A percentile compares a stretch with the other conserved stretches of the same genome.
Conservation (phyloP, 2,113 vertebrate genomes). For the Engraulis encrasicolus region DNA sequence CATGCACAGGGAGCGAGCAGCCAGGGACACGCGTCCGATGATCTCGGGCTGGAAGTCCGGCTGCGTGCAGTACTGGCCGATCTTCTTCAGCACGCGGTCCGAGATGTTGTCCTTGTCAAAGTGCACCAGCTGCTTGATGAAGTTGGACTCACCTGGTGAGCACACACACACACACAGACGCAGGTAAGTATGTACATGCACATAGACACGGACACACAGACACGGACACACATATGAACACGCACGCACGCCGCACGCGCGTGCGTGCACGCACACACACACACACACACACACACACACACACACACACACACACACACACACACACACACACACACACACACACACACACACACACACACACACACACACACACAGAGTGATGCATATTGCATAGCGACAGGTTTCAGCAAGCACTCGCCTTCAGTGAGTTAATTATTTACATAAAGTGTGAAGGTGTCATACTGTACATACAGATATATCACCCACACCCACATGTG, state of each 20-base stretch:
- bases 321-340: not conserved
- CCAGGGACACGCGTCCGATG: slow-evolving; percentile 85
- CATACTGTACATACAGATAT: no score
- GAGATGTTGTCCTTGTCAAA: slow-evolving; percentile 91
- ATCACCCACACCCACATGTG: no score
- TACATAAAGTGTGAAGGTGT: no score
- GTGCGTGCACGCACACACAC: no score
- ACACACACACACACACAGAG: no score
- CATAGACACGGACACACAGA: not conserved
- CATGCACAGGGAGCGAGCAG: slow-evolving; percentile 90
- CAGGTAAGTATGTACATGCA: no score
- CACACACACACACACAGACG: slow-evolving; percentile 17
- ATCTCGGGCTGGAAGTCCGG: slow-evolving; percentile 86
- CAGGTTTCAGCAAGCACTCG: no score
- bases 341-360: not conserved
- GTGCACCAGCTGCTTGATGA: slow-evolving; percentile 87
- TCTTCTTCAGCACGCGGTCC: slow-evolving; percentile 85
- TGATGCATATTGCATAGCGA: no score
- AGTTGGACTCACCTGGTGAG: slow-evolving; percentile 75
- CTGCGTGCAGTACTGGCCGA: slow-evolving; percentile 81
- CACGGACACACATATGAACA: not conserved
- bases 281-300: slow-evolving; percentile 15
- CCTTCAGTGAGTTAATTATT: no score
- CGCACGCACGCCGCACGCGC: no score
- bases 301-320: no score